Evolutionary conservation across 1,140 invertebrate genomes (phyloP), one percentile per base, ranked within the genome.

Genomic region (Bombus confusus): DNA sequence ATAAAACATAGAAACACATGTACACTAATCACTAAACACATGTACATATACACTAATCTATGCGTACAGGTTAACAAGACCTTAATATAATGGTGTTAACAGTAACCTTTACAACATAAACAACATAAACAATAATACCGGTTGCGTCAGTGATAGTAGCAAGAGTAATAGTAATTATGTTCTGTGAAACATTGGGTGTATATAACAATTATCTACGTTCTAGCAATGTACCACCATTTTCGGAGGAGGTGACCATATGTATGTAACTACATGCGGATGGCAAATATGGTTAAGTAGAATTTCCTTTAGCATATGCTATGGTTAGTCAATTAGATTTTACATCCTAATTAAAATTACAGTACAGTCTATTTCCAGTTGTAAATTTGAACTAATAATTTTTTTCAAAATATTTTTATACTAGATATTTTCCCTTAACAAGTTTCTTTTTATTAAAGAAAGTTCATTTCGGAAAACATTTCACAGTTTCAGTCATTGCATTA

Each of bases 1-100:
- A 6, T 34, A 69, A 69, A 80, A 34, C 13, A 13, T 41, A 13
- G 31, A 34, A 64, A 66, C 34, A 69, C 25, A 10, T 39, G 78
- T 52, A 37, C 13, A 22, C 10, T 28, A n/a, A n/a, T n/a, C n/a
- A n/a, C n/a, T n/a, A n/a, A n/a, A n/a, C n/a, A n/a, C n/a, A n/a
- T n/a, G n/a, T n/a, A n/a, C 28, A 6, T 39, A 18, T 31, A 43
- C 47, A 37, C 39, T 52, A 52, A 71, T 57, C 15, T 37, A 57
- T 57, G 47, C 34, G 66, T 37, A 71, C 31, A 31, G 78, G 28
- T 71, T 79, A 47, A 79, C 39, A 57, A 71, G 43, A 34, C 66
- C 28, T 71, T 80, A n/a, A 37, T 80, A 57, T 71, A 80, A 80
- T 71, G 6, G 34, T 9, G 43, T 68, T 80, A 80, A 71, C 66